A percentile compares a stretch with the other conserved stretches of the same genome.
Evolutionary conservation across 1,140 invertebrate species (phyloP).

Genomic region (Bombus consobrinus): DNA sequence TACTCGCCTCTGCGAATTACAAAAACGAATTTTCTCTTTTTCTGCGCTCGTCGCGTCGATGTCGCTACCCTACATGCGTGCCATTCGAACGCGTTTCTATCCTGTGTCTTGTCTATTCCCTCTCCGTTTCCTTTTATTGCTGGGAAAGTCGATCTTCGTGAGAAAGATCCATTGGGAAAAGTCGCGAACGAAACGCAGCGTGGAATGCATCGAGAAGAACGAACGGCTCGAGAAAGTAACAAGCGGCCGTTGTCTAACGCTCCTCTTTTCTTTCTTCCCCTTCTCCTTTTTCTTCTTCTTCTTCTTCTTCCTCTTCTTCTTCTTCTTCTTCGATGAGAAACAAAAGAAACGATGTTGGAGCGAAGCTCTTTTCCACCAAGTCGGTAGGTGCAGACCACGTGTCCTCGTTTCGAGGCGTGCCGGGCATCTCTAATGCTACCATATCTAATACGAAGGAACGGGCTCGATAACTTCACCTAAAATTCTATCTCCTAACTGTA

Average conservation of each 20-base stretch:
- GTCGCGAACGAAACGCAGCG: conserved; percentile 4
- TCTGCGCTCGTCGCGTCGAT: neutral
- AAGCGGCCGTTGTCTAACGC: neutral
- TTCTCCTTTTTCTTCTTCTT: neutral
- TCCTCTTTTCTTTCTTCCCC: neutral
- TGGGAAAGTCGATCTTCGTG: neutral
- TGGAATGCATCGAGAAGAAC: conserved; percentile 4
- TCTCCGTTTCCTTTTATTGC: neutral
- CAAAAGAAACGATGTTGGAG: conserved; percentile 24
- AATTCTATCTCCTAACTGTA: conserved; percentile 60
- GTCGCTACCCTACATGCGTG: neutral
- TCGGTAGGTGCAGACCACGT: conserved; percentile 29
- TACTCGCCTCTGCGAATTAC: neutral
- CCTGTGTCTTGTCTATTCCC: too few species aligned
- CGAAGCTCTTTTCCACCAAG: conserved; percentile 21
- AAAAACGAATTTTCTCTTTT: neutral
- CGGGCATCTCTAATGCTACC: conserved; percentile 53
- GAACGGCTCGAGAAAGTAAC: conserved; percentile 2
- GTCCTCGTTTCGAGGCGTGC: conserved; percentile 17
- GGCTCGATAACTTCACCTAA: conserved; percentile 64
- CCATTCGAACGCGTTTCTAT: neutral
- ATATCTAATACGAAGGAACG: conserved; percentile 63
- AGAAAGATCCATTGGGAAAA: neutral
- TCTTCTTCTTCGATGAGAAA: conserved; percentile 13
- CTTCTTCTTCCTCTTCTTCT: neutral